Evolutionary conservation across 2,888 invertebrate genomes (phyloP).

Genomic region (Plagodis dolabraria): DNA sequence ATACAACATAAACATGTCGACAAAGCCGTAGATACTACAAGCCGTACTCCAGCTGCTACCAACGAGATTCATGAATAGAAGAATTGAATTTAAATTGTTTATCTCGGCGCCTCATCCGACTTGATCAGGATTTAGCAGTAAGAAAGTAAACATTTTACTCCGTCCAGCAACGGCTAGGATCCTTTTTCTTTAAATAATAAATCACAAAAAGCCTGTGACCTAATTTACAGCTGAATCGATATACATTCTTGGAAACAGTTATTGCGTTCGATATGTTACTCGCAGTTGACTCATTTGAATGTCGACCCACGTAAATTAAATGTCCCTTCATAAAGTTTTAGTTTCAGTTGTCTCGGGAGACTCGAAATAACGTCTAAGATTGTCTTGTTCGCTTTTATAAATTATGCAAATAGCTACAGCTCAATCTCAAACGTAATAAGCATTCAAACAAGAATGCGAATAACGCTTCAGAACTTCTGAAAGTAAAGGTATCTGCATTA

Average conservation of each 20-base stretch:
- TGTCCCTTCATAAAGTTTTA: slow-evolving; percentile 3
- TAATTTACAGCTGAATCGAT: slow-evolving; percentile 48
- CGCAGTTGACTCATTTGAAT: slow-evolving; percentile 21
- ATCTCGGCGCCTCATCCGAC: slow-evolving; percentile 19
- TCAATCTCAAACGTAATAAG: slow-evolving; percentile 1
- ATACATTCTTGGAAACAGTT: slow-evolving; percentile 38
- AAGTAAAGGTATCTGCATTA: slow-evolving; percentile 14
- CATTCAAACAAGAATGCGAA: slow-evolving; percentile 5
- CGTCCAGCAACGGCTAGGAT: slow-evolving; percentile 28
- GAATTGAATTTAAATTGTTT: slow-evolving; percentile 26
- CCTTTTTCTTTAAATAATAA: slow-evolving; percentile 50
- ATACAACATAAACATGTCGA: slow-evolving; percentile 10
- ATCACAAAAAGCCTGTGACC: slow-evolving; percentile 49
- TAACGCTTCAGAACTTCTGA: slow-evolving; percentile 4
- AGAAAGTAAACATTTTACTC: slow-evolving; percentile 36
- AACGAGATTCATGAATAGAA: slow-evolving; percentile 21
- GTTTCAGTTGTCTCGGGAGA: background rate
- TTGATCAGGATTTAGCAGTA: slow-evolving; percentile 33
- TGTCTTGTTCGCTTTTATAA: background rate
- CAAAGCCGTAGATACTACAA: background rate
- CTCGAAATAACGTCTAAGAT: background rate
- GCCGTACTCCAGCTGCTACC: slow-evolving; percentile 4
- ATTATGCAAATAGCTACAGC: background rate
- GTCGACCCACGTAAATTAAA: slow-evolving; percentile 16
- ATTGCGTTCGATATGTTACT: slow-evolving; percentile 23